Base-by-base conservation (phyloP, 2,888 invertebrate genomes). In the Hyposoter didymator region DNA sequence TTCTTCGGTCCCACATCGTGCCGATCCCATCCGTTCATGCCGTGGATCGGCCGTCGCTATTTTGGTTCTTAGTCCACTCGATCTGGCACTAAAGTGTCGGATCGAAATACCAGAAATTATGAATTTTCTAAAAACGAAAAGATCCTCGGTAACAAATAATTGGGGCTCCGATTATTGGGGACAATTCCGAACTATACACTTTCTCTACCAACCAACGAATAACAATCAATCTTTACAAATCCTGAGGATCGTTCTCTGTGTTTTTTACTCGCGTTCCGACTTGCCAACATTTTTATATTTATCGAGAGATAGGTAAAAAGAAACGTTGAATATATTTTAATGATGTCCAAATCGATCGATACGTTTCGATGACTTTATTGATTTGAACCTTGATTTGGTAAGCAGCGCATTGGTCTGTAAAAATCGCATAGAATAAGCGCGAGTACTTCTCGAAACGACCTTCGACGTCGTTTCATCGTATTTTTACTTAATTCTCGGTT, bases 401-500 rank as follows among this genome's bases (percentile, higher is more conserved):
- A 90, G 83, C 67, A 62, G 45, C 52, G n/a, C 28, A 43, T 10
- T 10, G 10, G 43, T 10, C n/a, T 32, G 35, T 45, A 52, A 14
- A 43, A 43, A 22, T 66, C 12, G 49, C 22, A 28, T 67, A 32
- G 35, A 67, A 47, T 32, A 45, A 64, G 62, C 62, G 32, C 28
- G 28, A 43, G 8, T 52, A 59, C 62, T 64, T 64, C 52, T 70
- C 47, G 4, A 32, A 45, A 52, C 47, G 84, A 82, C 84, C 78
- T 81, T 82, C 84, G 17, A 79, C 74, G 47, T 52, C 74, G 47
- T 64, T 35, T 22, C 8, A 55, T 66, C 22, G 8, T 86, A 92
- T 92, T 92, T 92, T 91, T 91, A 89, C 90, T 70, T 87, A 84
- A 79, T 88, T 89, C 69, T 73, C 52, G 17, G 35, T n/a, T n/a